Percentiles rank a stretch among this genome's conserved stretches.
These are phyloP conservation scores for Pseudorasbora parva DNA, from an alignment of 2,113 vertebrate genomes.

Conservation along the genomic window DNA sequence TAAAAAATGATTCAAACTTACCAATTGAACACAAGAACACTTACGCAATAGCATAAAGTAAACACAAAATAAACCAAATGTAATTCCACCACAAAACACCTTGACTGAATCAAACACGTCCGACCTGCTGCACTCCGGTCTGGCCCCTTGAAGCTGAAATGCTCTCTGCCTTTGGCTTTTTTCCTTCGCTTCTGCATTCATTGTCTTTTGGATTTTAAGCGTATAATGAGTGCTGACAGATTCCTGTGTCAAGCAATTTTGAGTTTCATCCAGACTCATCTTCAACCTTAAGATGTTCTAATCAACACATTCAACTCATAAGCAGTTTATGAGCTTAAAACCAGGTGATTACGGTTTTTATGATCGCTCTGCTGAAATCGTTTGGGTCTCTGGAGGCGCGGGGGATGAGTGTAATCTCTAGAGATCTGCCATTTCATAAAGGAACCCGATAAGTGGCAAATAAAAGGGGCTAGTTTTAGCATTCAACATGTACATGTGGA, in stretches of 20 bases:
- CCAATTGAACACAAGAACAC: neutral
- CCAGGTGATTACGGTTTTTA: slow-evolving; percentile 79
- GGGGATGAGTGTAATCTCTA: slow-evolving; percentile 54
- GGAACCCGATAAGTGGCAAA: neutral
- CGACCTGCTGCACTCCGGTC: slow-evolving; percentile 19
- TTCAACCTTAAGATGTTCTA: slow-evolving; percentile 86
- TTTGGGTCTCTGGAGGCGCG: slow-evolving; percentile 65
- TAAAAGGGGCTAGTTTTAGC: neutral
- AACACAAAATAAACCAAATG: neutral
- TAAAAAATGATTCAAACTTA: neutral
- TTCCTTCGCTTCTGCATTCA: slow-evolving; percentile 46
- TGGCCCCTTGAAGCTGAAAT: slow-evolving; percentile 1
- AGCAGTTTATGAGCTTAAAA: slow-evolving; percentile 91
- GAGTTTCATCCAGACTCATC: slow-evolving; percentile 84
- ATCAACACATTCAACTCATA: slow-evolving; percentile 85
- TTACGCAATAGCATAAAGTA: neutral
- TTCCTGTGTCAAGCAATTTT: slow-evolving; percentile 82
- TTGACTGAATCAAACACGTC: slow-evolving; percentile 24
- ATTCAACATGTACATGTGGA: neutral
- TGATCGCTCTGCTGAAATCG: slow-evolving; percentile 70
- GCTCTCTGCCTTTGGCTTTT: slow-evolving; percentile 48
- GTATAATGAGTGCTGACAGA: slow-evolving; percentile 79
- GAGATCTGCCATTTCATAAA: slow-evolving; percentile 47
- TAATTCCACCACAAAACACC: slow-evolving; percentile 19
- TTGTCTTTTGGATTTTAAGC: slow-evolving; percentile 67